These are phyloP conservation scores for Thryonomys swinderianus DNA, from an alignment of 2,113 vertebrate species.

Conservation along the genomic window DNA sequence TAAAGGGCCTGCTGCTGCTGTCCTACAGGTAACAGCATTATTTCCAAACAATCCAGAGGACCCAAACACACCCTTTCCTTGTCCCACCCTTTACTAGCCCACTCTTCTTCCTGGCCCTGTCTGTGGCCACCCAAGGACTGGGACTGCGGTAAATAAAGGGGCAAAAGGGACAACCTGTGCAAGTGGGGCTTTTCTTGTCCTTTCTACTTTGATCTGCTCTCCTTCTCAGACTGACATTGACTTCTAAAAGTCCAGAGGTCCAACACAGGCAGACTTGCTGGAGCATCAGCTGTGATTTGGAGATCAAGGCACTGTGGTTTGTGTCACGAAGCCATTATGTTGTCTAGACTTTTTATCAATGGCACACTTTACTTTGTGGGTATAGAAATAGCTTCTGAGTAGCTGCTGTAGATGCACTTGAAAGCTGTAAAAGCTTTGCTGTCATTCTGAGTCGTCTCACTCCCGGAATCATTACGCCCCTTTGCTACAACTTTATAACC, in stretches of 20 bases:
- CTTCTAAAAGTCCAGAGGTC: background rate
- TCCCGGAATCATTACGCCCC: background rate
- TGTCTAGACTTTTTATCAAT: constrained; percentile 15
- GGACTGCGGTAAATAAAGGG: background rate
- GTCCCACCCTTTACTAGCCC: background rate
- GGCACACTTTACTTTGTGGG: constrained; percentile 50
- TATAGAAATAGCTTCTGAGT: constrained; percentile 37
- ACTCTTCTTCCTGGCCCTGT: background rate
- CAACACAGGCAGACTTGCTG: background rate
- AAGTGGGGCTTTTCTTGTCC: background rate
- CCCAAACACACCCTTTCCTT: background rate
- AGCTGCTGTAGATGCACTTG: background rate
- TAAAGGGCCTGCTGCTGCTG: background rate
- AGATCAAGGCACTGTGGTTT: background rate
- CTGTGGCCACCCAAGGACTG: background rate
- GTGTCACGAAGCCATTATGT: constrained; percentile 39
- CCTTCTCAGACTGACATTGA: background rate
- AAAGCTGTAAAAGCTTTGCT: constrained; percentile 44
- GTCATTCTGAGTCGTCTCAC: background rate
- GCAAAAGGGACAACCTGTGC: background rate
- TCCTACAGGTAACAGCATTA: background rate
- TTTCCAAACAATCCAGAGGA: background rate
- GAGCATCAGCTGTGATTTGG: background rate
- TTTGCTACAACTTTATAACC: constrained; percentile 52
- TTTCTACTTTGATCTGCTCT: background rate